Percentiles rank a stretch among this genome's conserved stretches.
Evolutionary conservation across 2,797 vertebrate genomes (phyloP).

Genomic region (Aeoliscus strigatus): DNA sequence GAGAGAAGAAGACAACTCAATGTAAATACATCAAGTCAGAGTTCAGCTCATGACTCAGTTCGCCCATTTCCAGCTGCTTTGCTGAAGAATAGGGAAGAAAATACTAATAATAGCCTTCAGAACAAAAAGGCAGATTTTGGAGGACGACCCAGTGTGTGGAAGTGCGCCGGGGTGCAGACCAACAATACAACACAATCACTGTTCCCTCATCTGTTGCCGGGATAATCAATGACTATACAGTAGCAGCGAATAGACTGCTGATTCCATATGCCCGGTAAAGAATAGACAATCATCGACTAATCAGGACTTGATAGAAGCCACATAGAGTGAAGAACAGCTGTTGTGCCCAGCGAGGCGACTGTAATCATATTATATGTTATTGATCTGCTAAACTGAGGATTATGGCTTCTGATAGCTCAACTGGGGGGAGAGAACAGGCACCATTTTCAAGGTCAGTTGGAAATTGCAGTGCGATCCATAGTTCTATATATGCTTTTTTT

Average conservation of each 20-base stretch:
- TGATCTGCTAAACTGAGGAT: slow-evolving; percentile 57
- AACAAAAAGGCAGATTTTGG: no score
- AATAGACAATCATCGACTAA: slow-evolving; percentile 73
- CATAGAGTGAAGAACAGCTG: slow-evolving; percentile 57
- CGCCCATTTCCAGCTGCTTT: slow-evolving; percentile 13
- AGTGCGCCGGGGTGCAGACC: slow-evolving; percentile 39
- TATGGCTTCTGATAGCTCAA: slow-evolving; percentile 44
- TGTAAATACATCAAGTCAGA: no score
- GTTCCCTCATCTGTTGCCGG: slow-evolving; percentile 54
- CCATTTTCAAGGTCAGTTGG: slow-evolving; percentile 27
- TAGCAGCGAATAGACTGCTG: slow-evolving; percentile 63
- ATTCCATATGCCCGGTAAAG: slow-evolving; percentile 66
- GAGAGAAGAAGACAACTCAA: no score
- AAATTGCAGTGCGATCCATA: not conserved
- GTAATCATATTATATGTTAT: slow-evolving; percentile 66
- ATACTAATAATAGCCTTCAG: slow-evolving; percentile 56
- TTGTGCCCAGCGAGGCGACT: slow-evolving; percentile 44
- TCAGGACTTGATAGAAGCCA: slow-evolving; percentile 64
- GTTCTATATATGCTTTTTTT: no score
- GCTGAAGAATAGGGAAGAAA: slow-evolving; percentile 25
- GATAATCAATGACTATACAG: slow-evolving; percentile 73
- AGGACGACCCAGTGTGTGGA: slow-evolving; percentile 48
- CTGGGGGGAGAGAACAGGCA: slow-evolving; percentile 21
- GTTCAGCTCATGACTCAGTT: slow-evolving; percentile 28
- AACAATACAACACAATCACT: slow-evolving; percentile 65